phyloP scores from a whole-genome alignment of 2,113 vertebrate species.

The Glareola pratincola region DNA sequence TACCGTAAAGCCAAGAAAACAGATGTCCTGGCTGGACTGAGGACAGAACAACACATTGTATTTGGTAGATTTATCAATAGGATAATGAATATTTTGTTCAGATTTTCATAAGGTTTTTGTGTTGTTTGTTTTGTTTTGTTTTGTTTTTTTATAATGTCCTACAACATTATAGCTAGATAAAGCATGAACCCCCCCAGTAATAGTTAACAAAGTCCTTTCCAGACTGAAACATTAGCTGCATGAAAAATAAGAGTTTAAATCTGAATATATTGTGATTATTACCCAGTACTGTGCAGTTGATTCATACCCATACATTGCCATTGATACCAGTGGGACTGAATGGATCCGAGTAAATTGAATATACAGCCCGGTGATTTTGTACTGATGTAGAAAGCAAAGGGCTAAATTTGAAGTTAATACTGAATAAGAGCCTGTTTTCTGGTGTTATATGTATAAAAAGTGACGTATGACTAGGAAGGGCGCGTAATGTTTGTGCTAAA shows the following conservation, averaged over 20 bases:
- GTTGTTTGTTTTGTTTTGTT: background rate
- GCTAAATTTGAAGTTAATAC: background rate
- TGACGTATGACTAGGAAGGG: background rate
- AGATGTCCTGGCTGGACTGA: slow-evolving; percentile 12
- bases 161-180: background rate
- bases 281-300: background rate
- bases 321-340: background rate
- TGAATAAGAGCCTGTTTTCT: background rate
- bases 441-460: background rate
- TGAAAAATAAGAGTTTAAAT: background rate
- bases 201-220: background rate
- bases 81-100: slow-evolving; percentile 29
- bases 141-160: background rate
- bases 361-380: background rate
- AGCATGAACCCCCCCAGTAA: background rate
- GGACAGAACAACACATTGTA: background rate
- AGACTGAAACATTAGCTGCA: background rate
- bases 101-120: background rate
- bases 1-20: slow-evolving; percentile 6
- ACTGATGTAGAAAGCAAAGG: background rate
- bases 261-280: background rate
- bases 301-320: background rate
- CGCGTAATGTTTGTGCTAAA: background rate
- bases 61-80: slow-evolving; percentile 22
- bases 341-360: background rate